These are phyloP conservation scores for Therioaphis trifolii DNA, from an alignment of 2,888 invertebrate genomes.

Conservation along the genomic window DNA sequence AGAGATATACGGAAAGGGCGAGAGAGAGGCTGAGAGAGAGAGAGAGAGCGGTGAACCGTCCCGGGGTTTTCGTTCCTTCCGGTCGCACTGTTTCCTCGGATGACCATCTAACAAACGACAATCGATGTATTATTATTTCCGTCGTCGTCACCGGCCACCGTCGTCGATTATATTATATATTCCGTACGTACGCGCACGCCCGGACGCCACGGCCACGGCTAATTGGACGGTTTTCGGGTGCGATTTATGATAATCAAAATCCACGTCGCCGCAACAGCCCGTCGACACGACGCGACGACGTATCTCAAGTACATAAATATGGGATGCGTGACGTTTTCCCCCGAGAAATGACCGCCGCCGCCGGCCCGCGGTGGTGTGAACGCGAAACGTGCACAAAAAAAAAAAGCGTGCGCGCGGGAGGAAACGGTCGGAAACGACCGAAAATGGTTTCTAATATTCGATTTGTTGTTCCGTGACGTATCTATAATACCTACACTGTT, in stretches of 20 bases:
- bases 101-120: slow-evolving; percentile 61
- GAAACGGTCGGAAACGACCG: not conserved
- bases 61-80: slow-evolving; percentile 42
- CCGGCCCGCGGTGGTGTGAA: no score
- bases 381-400: no score
- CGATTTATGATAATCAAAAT: slow-evolving; percentile 55
- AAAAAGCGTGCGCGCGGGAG: no score
- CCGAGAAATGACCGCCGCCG: no score
- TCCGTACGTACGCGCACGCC: not conserved
- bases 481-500: no score
- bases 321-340: no score
- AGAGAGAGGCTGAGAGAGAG: no score
- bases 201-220: not conserved
- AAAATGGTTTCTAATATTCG: not conserved
- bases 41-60: not conserved
- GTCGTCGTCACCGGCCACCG: not conserved
- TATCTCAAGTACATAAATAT: not conserved
- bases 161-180: slow-evolving; percentile 11
- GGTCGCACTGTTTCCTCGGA: slow-evolving; percentile 45
- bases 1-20: no score
- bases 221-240: slow-evolving; percentile 53
- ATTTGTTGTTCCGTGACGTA: not conserved
- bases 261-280: not conserved
- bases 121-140: slow-evolving; percentile 62
- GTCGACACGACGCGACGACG: not conserved